A percentile compares a stretch with the other conserved stretches of the same genome.
Conservation (phyloP, 2,888 invertebrate species). For the Alloplasta piceator region DNA sequence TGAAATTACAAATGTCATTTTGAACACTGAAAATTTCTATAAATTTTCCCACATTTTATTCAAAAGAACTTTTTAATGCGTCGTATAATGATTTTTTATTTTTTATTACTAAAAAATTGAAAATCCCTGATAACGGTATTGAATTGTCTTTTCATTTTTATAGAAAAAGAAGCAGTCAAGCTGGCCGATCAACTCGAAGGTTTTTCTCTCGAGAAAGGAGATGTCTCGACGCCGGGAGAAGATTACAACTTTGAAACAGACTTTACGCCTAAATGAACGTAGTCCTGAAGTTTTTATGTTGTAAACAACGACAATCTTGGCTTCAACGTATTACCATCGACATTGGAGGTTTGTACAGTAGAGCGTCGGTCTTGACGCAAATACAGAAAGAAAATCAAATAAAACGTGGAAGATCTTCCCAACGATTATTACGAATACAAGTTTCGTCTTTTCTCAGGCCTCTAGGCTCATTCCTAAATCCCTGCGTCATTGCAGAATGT, state of each 20-base stretch:
- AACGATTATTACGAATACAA: too few species aligned
- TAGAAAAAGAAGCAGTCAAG: slow-evolving; percentile 87
- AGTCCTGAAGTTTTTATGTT: slow-evolving; percentile 1
- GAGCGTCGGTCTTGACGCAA: slow-evolving; percentile 5
- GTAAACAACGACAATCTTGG: not conserved
- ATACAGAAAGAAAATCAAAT: not conserved
- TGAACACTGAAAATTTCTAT: too few species aligned
- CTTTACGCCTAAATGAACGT: slow-evolving; percentile 77
- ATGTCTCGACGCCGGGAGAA: slow-evolving; percentile 80
- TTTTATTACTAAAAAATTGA: not conserved
- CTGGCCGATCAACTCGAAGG: slow-evolving; percentile 88
- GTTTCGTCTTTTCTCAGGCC: too few species aligned
- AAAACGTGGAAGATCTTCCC: too few species aligned
- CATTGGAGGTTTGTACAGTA: slow-evolving; percentile 55
- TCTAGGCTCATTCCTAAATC: too few species aligned
- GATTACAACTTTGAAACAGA: slow-evolving; percentile 87
- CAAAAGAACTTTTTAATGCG: too few species aligned
- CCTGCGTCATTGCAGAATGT: too few species aligned
- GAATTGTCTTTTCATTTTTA: slow-evolving; percentile 57
- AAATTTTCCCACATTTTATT: too few species aligned
- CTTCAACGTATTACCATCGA: not conserved
- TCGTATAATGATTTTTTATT: too few species aligned
- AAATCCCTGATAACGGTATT: not conserved
- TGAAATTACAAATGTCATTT: too few species aligned
- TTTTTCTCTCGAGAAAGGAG: slow-evolving; percentile 82